Evolutionary conservation across 2,888 invertebrate species (phyloP).

Genomic region (Listrodromus nycthemerus): DNA sequence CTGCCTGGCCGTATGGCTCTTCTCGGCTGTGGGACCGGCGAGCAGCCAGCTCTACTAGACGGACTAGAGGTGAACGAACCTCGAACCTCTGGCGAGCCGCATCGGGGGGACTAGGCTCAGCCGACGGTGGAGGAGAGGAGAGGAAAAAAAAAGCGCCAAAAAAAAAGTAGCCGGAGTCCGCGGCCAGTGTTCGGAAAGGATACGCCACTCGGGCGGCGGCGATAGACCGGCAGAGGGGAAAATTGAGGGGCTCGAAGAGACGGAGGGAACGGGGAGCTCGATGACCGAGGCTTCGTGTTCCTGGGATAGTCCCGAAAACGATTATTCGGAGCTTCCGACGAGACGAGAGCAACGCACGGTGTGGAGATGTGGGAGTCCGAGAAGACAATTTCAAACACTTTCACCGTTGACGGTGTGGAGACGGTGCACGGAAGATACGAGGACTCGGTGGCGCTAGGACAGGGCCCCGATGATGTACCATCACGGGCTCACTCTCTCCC

Average conservation of each 20-base stretch:
- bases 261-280: constrained; percentile 44
- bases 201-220: constrained; percentile 23
- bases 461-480: constrained; percentile 37
- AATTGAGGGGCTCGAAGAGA: constrained; percentile 37
- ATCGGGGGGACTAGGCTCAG: constrained; percentile 46
- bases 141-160: constrained; percentile 74
- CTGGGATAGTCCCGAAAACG: not conserved
- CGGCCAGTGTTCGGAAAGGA: constrained; percentile 59
- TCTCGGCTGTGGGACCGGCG: constrained; percentile 55
- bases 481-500: constrained; percentile 56
- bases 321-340: not conserved
- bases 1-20: constrained; percentile 55
- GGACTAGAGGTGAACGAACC: constrained; percentile 83
- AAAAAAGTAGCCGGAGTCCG: constrained; percentile 70
- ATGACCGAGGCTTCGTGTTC: constrained; percentile 51
- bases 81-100: constrained; percentile 76
- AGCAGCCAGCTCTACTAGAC: constrained; percentile 71
- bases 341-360: not conserved
- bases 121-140: constrained; percentile 10
- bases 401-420: constrained; percentile 55
- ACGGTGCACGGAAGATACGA: constrained; percentile 48
- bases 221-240: constrained; percentile 61
- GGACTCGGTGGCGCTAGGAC: constrained; percentile 53
- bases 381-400: constrained; percentile 65
- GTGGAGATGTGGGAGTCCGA: constrained; percentile 45